Conservation (phyloP, 1,140 invertebrate genomes). For the Drosophila insularis region DNA sequence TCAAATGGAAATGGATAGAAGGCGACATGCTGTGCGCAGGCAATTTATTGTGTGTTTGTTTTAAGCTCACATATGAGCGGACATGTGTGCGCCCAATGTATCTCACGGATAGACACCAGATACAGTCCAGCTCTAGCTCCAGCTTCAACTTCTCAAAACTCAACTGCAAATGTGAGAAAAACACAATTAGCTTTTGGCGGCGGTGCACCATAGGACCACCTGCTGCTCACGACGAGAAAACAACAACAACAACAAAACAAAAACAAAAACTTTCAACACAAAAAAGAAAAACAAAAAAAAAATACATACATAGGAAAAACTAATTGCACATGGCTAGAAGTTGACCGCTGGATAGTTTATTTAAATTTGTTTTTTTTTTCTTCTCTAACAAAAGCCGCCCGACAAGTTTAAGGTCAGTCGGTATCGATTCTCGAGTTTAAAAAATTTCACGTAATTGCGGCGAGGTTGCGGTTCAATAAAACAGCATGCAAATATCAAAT, state of each 20-base stretch:
- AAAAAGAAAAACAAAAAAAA: constrained; percentile 38
- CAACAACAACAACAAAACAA: constrained; percentile 30
- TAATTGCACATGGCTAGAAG: constrained; percentile 68
- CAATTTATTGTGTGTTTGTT: constrained; percentile 81
- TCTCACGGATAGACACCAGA: constrained; percentile 45
- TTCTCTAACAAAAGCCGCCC: constrained; percentile 66
- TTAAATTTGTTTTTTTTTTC: constrained; percentile 39
- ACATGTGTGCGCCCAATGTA: constrained; percentile 30
- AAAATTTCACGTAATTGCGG: constrained; percentile 51
- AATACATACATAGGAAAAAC: constrained; percentile 59
- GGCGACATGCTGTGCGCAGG: constrained; percentile 66
- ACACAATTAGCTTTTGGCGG: constrained; percentile 80
- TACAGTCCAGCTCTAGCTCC: constrained; percentile 26
- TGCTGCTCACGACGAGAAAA: constrained; percentile 64
- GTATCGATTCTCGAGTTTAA: constrained; percentile 41
- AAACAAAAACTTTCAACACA: constrained; percentile 67
- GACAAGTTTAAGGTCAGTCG: constrained; percentile 76
- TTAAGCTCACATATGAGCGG: constrained; percentile 68
- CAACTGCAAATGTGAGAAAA: constrained; percentile 80
- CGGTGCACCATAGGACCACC: constrained; percentile 65
- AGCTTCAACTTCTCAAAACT: not conserved
- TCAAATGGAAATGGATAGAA: constrained; percentile 36
- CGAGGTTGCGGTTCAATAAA: constrained; percentile 53
- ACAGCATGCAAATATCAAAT: constrained; percentile 56
- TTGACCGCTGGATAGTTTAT: constrained; percentile 70